Conservation (phyloP, 2,113 vertebrate genomes). For the Muntiacus reevesi region DNA sequence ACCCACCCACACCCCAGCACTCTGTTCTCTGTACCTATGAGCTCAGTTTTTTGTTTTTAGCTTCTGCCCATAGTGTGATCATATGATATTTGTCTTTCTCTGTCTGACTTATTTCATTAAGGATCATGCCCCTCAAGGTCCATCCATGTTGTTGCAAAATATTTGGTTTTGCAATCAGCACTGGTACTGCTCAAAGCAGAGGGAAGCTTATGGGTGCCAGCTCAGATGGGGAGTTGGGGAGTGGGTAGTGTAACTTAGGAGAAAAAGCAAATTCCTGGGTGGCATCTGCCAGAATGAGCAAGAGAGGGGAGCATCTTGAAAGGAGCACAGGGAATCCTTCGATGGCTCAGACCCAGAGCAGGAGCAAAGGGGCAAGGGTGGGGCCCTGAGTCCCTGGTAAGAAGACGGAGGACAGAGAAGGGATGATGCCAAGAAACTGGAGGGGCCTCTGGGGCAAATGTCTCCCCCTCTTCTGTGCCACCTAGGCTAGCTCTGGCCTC, state of each 20-base stretch:
- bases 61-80: background rate
- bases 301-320: background rate
- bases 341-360: background rate
- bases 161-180: background rate
- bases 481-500: background rate
- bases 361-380: background rate
- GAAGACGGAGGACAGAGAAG: background rate
- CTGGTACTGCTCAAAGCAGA: background rate
- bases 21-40: background rate
- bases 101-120: background rate
- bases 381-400: background rate
- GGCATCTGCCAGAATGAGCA: background rate
- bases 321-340: background rate
- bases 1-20: background rate
- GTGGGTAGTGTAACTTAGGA: background rate
- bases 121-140: background rate
- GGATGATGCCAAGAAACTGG: background rate
- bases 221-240: background rate
- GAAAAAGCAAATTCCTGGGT: background rate
- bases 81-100: background rate
- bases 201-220: background rate
- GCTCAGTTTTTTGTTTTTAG: background rate
- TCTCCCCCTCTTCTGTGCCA: background rate
- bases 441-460: background rate
- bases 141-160: background rate